A percentile compares a stretch with the other conserved stretches of the same genome.
These are phyloP conservation scores for Lasioglossum calceatum DNA, from an alignment of 2,888 invertebrate genomes.

Conservation along the genomic window DNA sequence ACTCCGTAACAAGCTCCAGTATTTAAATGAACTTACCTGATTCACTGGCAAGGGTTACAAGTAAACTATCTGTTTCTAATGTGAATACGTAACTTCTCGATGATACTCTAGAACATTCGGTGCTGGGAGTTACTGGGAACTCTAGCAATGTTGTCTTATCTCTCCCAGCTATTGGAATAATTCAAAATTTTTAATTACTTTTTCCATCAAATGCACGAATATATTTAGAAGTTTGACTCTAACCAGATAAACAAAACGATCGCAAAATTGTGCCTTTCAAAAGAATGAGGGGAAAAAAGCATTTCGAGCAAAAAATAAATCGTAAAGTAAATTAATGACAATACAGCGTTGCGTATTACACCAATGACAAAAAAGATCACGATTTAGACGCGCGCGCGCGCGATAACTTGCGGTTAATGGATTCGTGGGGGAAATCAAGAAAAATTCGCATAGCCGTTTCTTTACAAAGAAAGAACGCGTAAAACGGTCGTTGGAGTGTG, in stretches of 20 bases:
- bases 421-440: neutral
- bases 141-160: slow-evolving; percentile 86
- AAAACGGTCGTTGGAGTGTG: slow-evolving; percentile 66
- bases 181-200: neutral
- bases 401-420: neutral
- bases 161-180: slow-evolving; percentile 74
- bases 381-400: neutral
- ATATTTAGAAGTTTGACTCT: neutral
- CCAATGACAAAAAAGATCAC: neutral
- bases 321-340: neutral
- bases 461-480: slow-evolving; percentile 28
- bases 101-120: slow-evolving; percentile 90
- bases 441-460: neutral
- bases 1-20: neutral
- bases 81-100: slow-evolving; percentile 90
- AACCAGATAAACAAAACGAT: neutral
- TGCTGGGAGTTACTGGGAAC: slow-evolving; percentile 89
- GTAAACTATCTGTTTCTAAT: slow-evolving; percentile 89
- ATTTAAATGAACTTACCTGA: slow-evolving; percentile 81
- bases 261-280: neutral
- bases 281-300: neutral
- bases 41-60: slow-evolving; percentile 89
- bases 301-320: neutral
- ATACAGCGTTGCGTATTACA: neutral
- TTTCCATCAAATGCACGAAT: neutral